phyloP scores from a whole-genome alignment of 53 echinoderm and acorn worm species.

The Zoroaster sp. region DNA sequence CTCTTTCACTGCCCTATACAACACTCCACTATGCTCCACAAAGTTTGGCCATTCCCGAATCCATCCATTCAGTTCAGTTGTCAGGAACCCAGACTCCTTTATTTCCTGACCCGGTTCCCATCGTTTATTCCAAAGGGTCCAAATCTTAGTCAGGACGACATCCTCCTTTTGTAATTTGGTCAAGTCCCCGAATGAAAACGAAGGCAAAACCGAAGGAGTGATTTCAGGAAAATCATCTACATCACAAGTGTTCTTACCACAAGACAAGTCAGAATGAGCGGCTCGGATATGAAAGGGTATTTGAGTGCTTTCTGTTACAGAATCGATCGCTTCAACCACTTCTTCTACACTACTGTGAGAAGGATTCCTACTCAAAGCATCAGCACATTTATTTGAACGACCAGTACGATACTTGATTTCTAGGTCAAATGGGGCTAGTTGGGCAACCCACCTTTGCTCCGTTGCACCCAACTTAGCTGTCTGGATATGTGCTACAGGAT shows the following conservation, averaged over 20 bases:
- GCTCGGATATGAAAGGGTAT: background rate
- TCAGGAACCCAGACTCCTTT: background rate
- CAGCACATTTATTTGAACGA: constrained; percentile 42
- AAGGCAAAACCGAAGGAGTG: background rate
- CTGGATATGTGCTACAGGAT: constrained; percentile 49
- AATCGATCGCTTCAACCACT: background rate
- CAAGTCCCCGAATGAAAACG: background rate
- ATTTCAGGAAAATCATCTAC: background rate
- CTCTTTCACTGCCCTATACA: background rate
- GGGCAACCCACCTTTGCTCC: constrained; percentile 69
- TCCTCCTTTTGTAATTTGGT: background rate
- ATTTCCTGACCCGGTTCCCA: background rate
- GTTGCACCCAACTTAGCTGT: constrained; percentile 65
- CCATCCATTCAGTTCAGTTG: background rate
- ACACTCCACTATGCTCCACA: background rate
- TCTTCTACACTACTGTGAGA: background rate
- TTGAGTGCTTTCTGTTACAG: background rate
- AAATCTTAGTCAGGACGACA: background rate
- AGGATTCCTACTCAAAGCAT: background rate
- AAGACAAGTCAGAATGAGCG: background rate
- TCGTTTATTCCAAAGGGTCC: background rate
- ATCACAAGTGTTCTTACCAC: background rate
- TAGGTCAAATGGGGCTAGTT: constrained; percentile 52
- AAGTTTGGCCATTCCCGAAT: background rate
- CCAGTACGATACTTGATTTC: constrained; percentile 59